phyloP scores from a whole-genome alignment of 1,140 invertebrate species.

The Drosophila ananassae region DNA sequence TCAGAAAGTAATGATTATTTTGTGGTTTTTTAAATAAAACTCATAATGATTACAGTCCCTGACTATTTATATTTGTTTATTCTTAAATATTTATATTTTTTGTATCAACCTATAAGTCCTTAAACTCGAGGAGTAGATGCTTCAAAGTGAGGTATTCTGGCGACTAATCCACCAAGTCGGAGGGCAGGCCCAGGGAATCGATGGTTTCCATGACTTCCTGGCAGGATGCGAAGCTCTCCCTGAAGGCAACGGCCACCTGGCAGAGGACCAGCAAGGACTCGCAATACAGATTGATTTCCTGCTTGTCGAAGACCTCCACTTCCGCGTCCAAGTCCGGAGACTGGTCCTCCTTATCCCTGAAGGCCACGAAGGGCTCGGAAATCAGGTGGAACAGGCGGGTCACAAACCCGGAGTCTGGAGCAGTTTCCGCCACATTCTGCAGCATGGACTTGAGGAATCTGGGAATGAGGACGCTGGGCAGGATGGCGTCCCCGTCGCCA shows the following conservation, averaged over 20 bases:
- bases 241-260: conserved; percentile 12
- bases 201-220: conserved; percentile 3
- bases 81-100: too few species aligned
- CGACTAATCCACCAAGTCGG: not conserved
- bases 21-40: too few species aligned
- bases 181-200: not conserved
- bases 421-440: conserved; percentile 10
- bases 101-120: too few species aligned
- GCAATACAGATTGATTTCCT: conserved; percentile 70
- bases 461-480: conserved; percentile 46
- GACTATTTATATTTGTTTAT: too few species aligned
- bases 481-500: not conserved
- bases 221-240: not conserved
- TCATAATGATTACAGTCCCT: too few species aligned
- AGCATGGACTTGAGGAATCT: conserved; percentile 39
- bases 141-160: not conserved
- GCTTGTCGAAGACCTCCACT: conserved; percentile 70
- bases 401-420: conserved; percentile 23
- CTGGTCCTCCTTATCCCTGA: not conserved
- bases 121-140: too few species aligned
- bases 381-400: conserved; percentile 54
- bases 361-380: conserved; percentile 39
- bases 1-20: too few species aligned
- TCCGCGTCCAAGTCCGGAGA: not conserved
- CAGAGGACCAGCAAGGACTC: conserved; percentile 52